A percentile compares a stretch with the other conserved stretches of the same genome.
Evolutionary conservation across 2,113 vertebrate species (phyloP).

Genomic region (Tragelaphus buxtoni): DNA sequence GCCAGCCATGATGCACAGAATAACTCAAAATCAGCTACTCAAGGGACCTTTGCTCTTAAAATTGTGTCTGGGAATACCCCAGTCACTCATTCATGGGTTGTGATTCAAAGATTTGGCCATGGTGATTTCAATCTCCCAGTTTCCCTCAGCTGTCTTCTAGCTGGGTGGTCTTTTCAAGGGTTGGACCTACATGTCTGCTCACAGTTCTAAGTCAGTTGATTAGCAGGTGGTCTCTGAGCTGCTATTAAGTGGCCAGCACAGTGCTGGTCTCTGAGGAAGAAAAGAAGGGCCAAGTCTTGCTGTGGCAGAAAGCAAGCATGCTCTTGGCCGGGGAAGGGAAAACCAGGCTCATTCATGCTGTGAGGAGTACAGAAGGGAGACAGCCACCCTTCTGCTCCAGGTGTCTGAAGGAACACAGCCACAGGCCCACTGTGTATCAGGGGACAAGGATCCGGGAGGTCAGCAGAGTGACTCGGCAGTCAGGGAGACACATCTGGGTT

Average conservation of each 20-base stretch:
- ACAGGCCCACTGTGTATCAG: no score
- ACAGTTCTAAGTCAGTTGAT: not conserved
- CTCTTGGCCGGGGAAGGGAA: not conserved
- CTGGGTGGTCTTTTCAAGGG: not conserved
- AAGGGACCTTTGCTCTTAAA: not conserved
- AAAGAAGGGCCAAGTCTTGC: no score
- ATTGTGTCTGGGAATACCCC: no score
- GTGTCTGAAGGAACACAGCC: not conserved
- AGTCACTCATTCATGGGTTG: not conserved
- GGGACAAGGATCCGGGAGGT: not conserved
- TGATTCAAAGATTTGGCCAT: not conserved
- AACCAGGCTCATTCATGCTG: not conserved
- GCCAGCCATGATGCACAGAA: not conserved
- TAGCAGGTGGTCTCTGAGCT: not conserved
- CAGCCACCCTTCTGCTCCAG: accelerated
- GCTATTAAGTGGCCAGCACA: not conserved
- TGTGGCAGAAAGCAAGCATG: accelerated
- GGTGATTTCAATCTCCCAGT: not conserved
- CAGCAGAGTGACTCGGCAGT: not conserved
- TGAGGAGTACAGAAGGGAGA: not conserved
- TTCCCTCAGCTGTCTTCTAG: not conserved
- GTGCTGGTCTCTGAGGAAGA: not conserved
- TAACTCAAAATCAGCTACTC: accelerated
- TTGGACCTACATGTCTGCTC: not conserved
- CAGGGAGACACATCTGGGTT: not conserved